phyloP scores from a whole-genome alignment of 2,888 invertebrate genomes.

The Nipponacmea schrenckii region DNA sequence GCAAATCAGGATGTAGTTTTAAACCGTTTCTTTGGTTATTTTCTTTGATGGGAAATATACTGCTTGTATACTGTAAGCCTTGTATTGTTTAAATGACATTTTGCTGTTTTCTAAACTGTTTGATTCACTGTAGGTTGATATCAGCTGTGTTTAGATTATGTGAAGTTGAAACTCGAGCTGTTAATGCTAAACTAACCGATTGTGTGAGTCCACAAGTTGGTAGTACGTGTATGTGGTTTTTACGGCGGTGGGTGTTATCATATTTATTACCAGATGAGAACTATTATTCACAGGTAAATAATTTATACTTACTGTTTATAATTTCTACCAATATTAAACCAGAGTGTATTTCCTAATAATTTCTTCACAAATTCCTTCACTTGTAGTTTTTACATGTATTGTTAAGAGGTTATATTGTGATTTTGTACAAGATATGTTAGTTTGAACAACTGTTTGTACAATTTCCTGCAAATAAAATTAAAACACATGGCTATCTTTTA shows the following conservation, averaged over 20 bases:
- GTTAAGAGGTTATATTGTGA: too few relatives aligned
- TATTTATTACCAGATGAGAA: slow-evolving; percentile 77
- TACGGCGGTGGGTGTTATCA: slow-evolving; percentile 80
- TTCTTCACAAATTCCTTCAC: too few relatives aligned
- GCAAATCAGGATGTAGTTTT: too few relatives aligned
- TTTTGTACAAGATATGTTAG: too few relatives aligned
- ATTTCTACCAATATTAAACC: neutral
- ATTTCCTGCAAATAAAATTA: too few relatives aligned
- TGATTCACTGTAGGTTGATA: slow-evolving; percentile 71
- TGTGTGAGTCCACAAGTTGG: slow-evolving; percentile 84
- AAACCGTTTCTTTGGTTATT: too few relatives aligned
- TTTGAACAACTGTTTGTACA: too few relatives aligned
- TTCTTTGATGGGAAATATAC: too few relatives aligned
- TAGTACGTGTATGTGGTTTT: slow-evolving; percentile 81
- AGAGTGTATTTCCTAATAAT: neutral
- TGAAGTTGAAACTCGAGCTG: slow-evolving; percentile 79
- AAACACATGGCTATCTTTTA: too few relatives aligned
- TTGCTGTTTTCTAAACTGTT: neutral
- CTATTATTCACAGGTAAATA: slow-evolving; percentile 72
- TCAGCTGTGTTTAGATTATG: slow-evolving; percentile 80
- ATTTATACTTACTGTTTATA: neutral
- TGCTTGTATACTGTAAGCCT: too few relatives aligned
- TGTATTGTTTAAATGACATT: too few relatives aligned
- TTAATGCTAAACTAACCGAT: slow-evolving; percentile 76
- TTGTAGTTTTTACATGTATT: too few relatives aligned